Conservation (phyloP, 2,888 invertebrate genomes). For the Ophion ventricosus region DNA sequence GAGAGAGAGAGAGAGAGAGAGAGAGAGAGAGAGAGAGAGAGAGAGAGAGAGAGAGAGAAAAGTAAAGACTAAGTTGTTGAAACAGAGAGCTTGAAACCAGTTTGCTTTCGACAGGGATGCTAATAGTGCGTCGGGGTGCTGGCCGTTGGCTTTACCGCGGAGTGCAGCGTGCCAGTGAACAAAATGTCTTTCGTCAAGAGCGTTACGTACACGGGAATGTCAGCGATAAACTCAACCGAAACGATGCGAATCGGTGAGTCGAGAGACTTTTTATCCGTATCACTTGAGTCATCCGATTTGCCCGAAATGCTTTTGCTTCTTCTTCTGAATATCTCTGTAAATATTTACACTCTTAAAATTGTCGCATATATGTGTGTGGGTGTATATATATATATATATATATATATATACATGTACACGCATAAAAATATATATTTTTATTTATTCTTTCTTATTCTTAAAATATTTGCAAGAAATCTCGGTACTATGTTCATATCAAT, state of each 20-base stretch:
- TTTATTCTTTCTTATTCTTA: too few species aligned
- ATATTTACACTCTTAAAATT: neutral
- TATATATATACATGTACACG: too few species aligned
- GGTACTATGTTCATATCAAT: too few species aligned
- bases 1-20: too few species aligned
- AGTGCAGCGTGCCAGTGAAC: constrained; percentile 77
- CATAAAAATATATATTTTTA: too few species aligned
- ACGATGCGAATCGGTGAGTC: constrained; percentile 76
- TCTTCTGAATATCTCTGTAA: neutral
- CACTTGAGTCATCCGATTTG: neutral
- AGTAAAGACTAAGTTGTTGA: too few species aligned
- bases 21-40: too few species aligned
- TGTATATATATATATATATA: too few species aligned
- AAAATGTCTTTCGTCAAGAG: constrained; percentile 69
- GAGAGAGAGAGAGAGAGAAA: too few species aligned
- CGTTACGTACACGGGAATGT: constrained; percentile 72
- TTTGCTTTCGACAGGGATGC: constrained; percentile 75
- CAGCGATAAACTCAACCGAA: constrained; percentile 76
- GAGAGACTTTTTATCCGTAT: constrained; percentile 9
- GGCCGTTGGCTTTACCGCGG: constrained; percentile 80
- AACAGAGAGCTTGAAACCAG: constrained; percentile 4
- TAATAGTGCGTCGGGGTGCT: constrained; percentile 79
- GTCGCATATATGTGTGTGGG: too few species aligned
- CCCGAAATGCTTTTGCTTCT: neutral
- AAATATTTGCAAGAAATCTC: too few species aligned